A percentile compares a stretch with the other conserved stretches of the same genome.
phyloP scores from a whole-genome alignment of 1,140 invertebrate species.

The Tetramorium alpestre region DNA sequence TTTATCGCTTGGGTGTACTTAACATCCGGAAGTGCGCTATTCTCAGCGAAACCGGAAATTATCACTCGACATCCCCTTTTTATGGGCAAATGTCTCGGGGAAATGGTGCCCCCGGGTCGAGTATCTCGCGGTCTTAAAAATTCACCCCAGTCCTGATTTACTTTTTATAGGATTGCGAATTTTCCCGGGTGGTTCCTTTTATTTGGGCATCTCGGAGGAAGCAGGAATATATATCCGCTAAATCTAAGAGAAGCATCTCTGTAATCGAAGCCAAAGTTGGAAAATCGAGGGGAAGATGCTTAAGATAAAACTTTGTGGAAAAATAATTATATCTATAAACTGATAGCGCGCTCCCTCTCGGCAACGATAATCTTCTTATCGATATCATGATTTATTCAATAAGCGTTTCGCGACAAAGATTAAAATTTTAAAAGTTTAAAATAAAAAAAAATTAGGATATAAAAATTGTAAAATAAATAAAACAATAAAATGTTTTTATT shows the following conservation, averaged over 20 bases:
- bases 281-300: not conserved
- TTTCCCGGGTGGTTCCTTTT: not conserved
- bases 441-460: not conserved
- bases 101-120: not conserved
- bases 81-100: too few species aligned
- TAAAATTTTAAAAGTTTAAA: not conserved
- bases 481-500: not conserved
- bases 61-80: conserved; percentile 14
- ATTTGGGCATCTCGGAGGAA: not conserved
- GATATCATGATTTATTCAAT: not conserved
- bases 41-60: not conserved
- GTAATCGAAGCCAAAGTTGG: not conserved
- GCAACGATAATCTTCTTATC: not conserved
- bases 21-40: not conserved
- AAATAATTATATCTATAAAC: conserved; percentile 5
- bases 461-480: not conserved
- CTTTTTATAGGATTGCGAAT: conserved; percentile 18
- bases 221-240: conserved; percentile 2
- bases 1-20: not conserved
- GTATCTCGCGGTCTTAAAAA: not conserved
- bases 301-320: conserved; percentile 4
- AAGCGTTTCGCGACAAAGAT: not conserved
- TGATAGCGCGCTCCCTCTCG: conserved; percentile 1
- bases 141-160: conserved; percentile 10
- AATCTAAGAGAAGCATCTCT: conserved; percentile 34